Percentiles rank a stretch among this genome's conserved stretches.
These are phyloP conservation scores for Phrynocephalus versicolor DNA, from an alignment of 2,113 vertebrate genomes.

Conservation along the genomic window DNA sequence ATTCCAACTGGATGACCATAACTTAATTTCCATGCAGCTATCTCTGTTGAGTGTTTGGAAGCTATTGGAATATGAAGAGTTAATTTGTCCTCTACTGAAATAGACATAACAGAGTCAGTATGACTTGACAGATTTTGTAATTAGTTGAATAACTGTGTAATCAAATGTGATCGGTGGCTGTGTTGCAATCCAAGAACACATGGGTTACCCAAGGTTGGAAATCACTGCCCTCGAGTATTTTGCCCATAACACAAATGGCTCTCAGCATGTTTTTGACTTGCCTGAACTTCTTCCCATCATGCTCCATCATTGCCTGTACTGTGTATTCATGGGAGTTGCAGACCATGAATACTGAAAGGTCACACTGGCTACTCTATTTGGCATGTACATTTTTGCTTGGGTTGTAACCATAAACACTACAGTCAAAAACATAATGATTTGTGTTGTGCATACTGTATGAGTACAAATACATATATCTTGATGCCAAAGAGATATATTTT, in stretches of 20 bases:
- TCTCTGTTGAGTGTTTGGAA: no score
- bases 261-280: not conserved
- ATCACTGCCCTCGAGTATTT: not conserved
- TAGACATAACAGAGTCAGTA: no score
- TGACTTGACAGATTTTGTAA: no score
- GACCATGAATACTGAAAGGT: not conserved
- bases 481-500: not conserved
- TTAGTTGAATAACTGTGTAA: no score
- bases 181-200: no score
- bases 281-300: not conserved
- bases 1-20: not conserved
- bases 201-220: not conserved
- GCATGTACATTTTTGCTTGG: not conserved
- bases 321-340: not conserved
- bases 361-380: no score
- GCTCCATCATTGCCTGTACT: not conserved
- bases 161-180: no score
- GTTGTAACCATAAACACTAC: not conserved
- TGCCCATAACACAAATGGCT: not conserved
- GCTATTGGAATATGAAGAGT: no score
- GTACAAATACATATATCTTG: not conserved
- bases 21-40: not conserved
- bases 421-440: not conserved
- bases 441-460: not conserved
- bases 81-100: no score